Base-by-base conservation (phyloP, 2,797 vertebrate species). In the Enteromius afrohamiltoni region DNA sequence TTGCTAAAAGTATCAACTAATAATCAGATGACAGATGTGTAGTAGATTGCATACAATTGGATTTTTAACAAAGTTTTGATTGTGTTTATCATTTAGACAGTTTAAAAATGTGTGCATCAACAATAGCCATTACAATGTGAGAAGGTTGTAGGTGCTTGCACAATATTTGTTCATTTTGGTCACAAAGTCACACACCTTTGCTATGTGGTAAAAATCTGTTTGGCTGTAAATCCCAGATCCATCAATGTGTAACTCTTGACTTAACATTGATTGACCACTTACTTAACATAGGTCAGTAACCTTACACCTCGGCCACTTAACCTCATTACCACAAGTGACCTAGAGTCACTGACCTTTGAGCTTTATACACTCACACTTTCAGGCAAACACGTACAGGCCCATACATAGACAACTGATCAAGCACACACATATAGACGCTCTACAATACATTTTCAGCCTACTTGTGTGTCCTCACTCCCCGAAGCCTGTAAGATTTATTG, bases 221-320 rank as follows among this genome's bases (percentile, higher is more conserved):
- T 91, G 90, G 90, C 87, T 65, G 79, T 85, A 83, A 89, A 88
- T 93, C 91, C 90, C 91, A 53, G 82, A 88, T 90, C 89, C 89
- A 89, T 90, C 81, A 83, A 87, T 87, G 87, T 91, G 88, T 91
- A 87, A 90, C 91, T 89, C 82, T 49, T 90, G 92, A 94, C 93
- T 92, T 93, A 92, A 42, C 91, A 90, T 93, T 93, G 93, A 95
- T 94, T 91, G 60, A 29, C 80, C 55, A 87, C 87, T 91, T 90
- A 92, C 90, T 93, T 89, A 86, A 87, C 55, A 73, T 69, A 85
- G 79, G 68, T 71, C 40, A 70, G 75, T 26, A 76, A 79, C 40
- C 69, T 19, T 74, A 65, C 77, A 80, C 82, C 79, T 76, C 83
- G 14, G 5, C 71, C 84, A 85, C 80, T 88, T 89, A 89, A 86